These are phyloP conservation scores for Lagria hirta DNA, from an alignment of 2,888 invertebrate genomes.

Conservation along the genomic window DNA sequence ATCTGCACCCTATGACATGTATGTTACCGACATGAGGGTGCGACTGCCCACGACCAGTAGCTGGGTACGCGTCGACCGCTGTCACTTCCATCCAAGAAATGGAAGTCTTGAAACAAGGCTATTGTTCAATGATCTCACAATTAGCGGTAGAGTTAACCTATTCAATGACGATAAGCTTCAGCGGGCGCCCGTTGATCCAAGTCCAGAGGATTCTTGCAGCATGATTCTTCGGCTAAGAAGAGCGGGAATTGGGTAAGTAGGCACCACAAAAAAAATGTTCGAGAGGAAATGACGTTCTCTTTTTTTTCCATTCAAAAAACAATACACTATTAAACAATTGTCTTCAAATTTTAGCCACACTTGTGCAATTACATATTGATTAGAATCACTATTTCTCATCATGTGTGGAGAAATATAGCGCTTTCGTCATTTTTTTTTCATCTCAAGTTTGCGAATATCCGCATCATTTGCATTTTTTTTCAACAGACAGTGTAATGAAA, in stretches of 20 bases:
- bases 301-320: too few species aligned
- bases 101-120: conserved; percentile 75
- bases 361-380: too few species aligned
- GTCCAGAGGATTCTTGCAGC: conserved; percentile 62
- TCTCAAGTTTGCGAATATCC: too few species aligned
- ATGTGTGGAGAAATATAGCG: too few species aligned
- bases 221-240: conserved; percentile 77
- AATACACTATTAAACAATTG: too few species aligned
- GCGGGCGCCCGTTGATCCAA: conserved; percentile 49
- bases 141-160: conserved; percentile 74
- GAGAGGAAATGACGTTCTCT: conserved; percentile 13
- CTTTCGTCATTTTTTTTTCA: too few species aligned
- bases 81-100: conserved; percentile 73
- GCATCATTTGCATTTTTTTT: too few species aligned
- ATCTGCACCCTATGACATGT: conserved; percentile 67
- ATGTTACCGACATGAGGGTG: conserved; percentile 69
- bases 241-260: conserved; percentile 70
- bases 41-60: conserved; percentile 65
- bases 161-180: conserved; percentile 53
- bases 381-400: too few species aligned
- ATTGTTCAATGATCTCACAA: conserved; percentile 76
- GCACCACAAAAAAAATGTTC: too few species aligned
- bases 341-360: too few species aligned
- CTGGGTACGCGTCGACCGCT: conserved; percentile 75
- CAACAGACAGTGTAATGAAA: too few species aligned